Evolutionary conservation across 2,797 vertebrate species (phyloP), one percentile per base, ranked within the genome.

Genomic region (Muscicapa comitata): DNA sequence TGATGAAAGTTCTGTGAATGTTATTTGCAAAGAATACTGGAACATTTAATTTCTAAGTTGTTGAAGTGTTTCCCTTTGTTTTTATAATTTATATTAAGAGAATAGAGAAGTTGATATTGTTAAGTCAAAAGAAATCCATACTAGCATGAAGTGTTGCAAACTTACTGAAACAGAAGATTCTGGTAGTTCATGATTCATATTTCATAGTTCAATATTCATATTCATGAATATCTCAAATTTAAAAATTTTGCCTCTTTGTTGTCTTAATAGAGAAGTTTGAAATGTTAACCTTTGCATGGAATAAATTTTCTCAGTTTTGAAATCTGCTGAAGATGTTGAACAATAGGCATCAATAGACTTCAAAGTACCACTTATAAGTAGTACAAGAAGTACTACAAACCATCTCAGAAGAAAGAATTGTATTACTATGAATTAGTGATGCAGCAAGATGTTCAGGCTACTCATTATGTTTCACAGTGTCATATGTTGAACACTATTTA

Each of bases 401-500:
- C 29, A 11, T 37, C 25, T 87, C 15, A 5, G 62, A 67, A 72
- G 81, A 90, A 93, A 73, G 2, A 68, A 62, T 29, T 61, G 7
- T 89, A 88, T 92, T 88, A 76, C 47, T 55, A 68, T 92, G 61
- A 94, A 94, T 77, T 93, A 86, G 54, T 82, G 86, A 77, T 89
- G 75, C 54, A 92, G 78, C 86, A 95, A 93, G 68, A 75, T 75
- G 75, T 86, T 77, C 65, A 58, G 61, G 75, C 75, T 92, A 85
- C 38, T 74, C 65, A 10, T 70, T 81, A n/a, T 65, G 63, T 77
- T 95, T 74, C 75, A 83, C 29, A 13, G 24, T 55, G 66, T 92
- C 72, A 62, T 63, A 63, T 55, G 47, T 10, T 92, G 81, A 91
- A 89, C 47, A 68, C 50, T 75, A 77, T 72, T 95, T 95, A 78